Percentiles rank a stretch among this genome's conserved stretches.
Evolutionary conservation across 2,113 vertebrate genomes (phyloP).

Genomic region (Calyptomena viridis): DNA sequence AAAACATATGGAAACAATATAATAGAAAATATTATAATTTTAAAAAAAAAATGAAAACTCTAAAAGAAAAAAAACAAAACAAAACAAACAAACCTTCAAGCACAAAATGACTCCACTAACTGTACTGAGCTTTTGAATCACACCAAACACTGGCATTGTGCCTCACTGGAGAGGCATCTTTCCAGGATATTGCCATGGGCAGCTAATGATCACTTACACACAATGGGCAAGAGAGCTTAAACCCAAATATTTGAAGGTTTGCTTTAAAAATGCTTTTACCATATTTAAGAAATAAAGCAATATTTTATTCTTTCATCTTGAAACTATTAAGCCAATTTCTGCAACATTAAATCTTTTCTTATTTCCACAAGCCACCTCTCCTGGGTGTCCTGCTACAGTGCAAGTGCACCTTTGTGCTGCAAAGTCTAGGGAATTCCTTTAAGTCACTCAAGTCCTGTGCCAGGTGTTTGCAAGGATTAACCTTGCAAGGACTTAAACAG

Average conservation of each 20-base stretch:
- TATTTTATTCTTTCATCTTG: constrained; percentile 27
- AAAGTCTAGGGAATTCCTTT: not conserved
- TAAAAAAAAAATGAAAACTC: not conserved
- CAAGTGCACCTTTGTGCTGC: not conserved
- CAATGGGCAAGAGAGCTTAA: not conserved
- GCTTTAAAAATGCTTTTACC: constrained; percentile 29
- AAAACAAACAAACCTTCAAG: not conserved
- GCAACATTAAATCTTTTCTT: not conserved
- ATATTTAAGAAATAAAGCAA: constrained; percentile 12
- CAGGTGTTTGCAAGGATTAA: constrained; percentile 42
- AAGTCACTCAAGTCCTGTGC: not conserved
- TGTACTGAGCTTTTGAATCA: constrained; percentile 5
- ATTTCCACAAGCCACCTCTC: not conserved
- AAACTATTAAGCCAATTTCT: constrained; percentile 14
- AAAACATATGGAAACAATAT: constrained; percentile 3
- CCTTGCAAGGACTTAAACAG: constrained; percentile 3
- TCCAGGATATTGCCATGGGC: constrained; percentile 34
- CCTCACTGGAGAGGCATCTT: constrained; percentile 14
- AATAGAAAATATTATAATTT: not conserved
- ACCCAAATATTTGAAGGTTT: not conserved
- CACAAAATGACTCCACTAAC: not conserved
- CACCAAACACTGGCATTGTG: constrained; percentile 16
- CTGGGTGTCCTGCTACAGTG: not conserved
- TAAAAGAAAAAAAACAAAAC: not conserved
- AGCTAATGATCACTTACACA: constrained; percentile 33